These are phyloP conservation scores for Rhopalosiphum nymphaeae DNA, from an alignment of 2,888 invertebrate species.

Conservation along the genomic window DNA sequence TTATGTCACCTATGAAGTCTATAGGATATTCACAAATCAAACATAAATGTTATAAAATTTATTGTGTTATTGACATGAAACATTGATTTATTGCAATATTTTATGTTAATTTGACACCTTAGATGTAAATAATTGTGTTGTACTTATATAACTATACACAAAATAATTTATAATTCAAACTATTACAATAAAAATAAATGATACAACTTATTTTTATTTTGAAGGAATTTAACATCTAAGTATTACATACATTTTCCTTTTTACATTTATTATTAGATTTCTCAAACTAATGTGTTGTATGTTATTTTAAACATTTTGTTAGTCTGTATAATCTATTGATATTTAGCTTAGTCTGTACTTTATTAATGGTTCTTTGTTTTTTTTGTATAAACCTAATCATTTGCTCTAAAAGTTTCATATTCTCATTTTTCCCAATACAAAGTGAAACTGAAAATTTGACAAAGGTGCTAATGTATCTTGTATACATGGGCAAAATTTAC, in stretches of 20 bases:
- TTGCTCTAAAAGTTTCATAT: not conserved
- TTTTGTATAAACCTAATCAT: not conserved
- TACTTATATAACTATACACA: not conserved
- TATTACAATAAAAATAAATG: conserved; percentile 21
- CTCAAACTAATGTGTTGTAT: not conserved
- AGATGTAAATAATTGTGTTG: conserved; percentile 21
- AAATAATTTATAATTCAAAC: conserved; percentile 33
- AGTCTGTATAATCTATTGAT: not conserved
- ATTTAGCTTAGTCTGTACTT: not conserved
- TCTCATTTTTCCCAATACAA: not conserved
- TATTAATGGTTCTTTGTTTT: not conserved
- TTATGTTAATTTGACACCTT: not conserved
- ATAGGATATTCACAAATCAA: not conserved
- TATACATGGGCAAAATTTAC: too few relatives aligned
- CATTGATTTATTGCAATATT: conserved; percentile 12
- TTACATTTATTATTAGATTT: not conserved
- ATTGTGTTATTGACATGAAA: not conserved
- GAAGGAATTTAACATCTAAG: not conserved
- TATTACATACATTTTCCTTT: not conserved
- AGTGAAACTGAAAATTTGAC: not conserved
- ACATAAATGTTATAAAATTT: not conserved
- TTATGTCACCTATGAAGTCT: not conserved
- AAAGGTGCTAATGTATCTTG: not conserved
- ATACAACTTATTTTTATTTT: conserved; percentile 7
- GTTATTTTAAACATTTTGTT: not conserved